Percentiles rank a stretch among this genome's conserved stretches.
Conservation (phyloP, 2,797 vertebrate genomes). For the Lacerta agilis region DNA sequence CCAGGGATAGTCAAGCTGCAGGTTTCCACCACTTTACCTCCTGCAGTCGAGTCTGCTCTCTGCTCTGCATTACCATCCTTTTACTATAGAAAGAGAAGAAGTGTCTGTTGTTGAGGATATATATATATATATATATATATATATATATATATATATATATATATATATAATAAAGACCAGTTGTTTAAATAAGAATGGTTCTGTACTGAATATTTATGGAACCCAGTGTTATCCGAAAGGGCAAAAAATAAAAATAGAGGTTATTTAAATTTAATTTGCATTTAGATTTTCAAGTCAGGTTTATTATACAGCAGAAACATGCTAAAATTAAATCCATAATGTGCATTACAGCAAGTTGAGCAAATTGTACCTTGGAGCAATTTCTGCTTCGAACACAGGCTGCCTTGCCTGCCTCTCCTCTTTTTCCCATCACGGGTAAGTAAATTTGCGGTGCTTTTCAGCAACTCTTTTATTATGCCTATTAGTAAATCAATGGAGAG, state of each 20-base stretch:
- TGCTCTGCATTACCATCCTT: background rate
- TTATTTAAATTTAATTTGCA: constrained; percentile 72
- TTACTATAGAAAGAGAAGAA: background rate
- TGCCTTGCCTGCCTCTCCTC: constrained; percentile 51
- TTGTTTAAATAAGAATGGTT: constrained; percentile 42
- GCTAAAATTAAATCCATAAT: constrained; percentile 75
- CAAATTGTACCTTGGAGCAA: constrained; percentile 71
- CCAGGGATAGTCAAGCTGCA: too few species aligned
- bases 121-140: too few species aligned
- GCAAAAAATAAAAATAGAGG: constrained; percentile 53
- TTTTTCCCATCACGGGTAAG: constrained; percentile 59
- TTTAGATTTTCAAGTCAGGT: constrained; percentile 67
- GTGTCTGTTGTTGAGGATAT: too few species aligned
- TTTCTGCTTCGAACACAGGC: constrained; percentile 64
- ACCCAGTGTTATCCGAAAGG: constrained; percentile 31
- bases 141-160: too few species aligned
- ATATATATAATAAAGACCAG: background rate
- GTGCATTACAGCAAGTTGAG: constrained; percentile 65
- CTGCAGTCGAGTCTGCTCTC: background rate
- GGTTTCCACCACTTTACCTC: background rate
- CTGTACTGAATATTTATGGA: constrained; percentile 69
- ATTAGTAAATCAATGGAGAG: constrained; percentile 7
- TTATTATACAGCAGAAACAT: constrained; percentile 67
- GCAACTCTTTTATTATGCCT: constrained; percentile 1
- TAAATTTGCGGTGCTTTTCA: constrained; percentile 61